A percentile compares a stretch with the other conserved stretches of the same genome.
Evolutionary conservation across 2,888 invertebrate genomes (phyloP).

Genomic region (Drepana falcataria): DNA sequence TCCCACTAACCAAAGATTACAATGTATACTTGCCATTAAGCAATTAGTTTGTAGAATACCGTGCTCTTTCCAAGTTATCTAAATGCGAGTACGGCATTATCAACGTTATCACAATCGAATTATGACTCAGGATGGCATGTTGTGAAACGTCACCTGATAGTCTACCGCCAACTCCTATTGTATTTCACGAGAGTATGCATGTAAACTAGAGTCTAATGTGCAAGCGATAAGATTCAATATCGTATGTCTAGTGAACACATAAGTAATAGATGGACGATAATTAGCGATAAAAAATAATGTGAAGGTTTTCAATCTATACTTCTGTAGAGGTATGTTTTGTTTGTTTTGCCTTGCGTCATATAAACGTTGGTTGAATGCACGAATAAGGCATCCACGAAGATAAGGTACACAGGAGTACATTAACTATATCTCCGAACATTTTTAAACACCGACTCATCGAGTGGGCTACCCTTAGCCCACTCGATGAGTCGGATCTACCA

Average conservation of each 20-base stretch:
- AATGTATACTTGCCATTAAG: too few relatives aligned
- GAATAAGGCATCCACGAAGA: neutral
- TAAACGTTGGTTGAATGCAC: neutral
- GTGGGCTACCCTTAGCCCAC: too few relatives aligned
- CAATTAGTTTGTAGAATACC: too few relatives aligned
- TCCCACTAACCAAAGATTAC: neutral
- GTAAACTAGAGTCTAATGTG: neutral
- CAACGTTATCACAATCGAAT: neutral
- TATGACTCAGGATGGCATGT: neutral
- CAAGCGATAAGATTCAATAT: neutral
- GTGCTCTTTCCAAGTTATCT: neutral
- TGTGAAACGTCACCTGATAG: neutral
- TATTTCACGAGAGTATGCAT: neutral
- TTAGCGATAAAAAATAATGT: neutral
- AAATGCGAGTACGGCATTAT: neutral
- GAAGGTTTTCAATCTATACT: neutral
- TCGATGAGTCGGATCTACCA: too few relatives aligned
- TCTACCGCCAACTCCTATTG: neutral
- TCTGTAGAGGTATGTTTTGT: neutral
- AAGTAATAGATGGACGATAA: conserved; percentile 7
- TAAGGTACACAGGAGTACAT: too few relatives aligned
- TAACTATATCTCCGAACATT: too few relatives aligned
- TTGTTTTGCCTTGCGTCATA: neutral
- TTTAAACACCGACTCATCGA: too few relatives aligned
- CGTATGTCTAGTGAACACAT: conserved; percentile 5